Percentiles rank a stretch among this genome's conserved stretches.
phyloP scores from a whole-genome alignment of 1,140 invertebrate genomes.

The Drosophila kohkoa region DNA sequence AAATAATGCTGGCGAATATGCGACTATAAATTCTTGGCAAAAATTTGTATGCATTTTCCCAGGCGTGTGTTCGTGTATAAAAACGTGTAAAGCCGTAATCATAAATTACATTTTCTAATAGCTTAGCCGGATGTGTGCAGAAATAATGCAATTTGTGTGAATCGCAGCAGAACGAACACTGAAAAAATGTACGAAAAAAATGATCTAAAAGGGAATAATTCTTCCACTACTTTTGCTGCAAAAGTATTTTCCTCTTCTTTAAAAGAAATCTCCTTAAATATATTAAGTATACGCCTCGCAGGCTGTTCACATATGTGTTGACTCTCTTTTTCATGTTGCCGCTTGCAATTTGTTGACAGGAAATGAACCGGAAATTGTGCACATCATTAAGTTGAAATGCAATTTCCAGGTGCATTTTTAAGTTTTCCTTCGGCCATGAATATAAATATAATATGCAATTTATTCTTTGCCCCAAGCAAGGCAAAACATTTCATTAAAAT shows the following conservation, averaged over 20 bases:
- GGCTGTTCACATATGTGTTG: constrained; percentile 9
- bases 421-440: not conserved
- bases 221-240: not conserved
- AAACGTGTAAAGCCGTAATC: constrained; percentile 41
- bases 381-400: constrained; percentile 63
- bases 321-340: constrained; percentile 35
- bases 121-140: constrained; percentile 46
- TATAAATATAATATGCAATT: constrained; percentile 13
- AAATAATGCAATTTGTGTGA: constrained; percentile 72
- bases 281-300: not conserved
- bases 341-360: constrained; percentile 62
- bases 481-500: constrained; percentile 1
- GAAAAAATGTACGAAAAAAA: not conserved
- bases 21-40: constrained; percentile 41
- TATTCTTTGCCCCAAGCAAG: not conserved
- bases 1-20: constrained; percentile 37
- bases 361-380: constrained; percentile 72
- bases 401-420: constrained; percentile 35
- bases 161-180: not conserved
- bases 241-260: not conserved
- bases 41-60: constrained; percentile 16
- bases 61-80: constrained; percentile 9
- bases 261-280: not conserved
- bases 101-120: constrained; percentile 52
- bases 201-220: not conserved